Conservation (phyloP, 2,113 vertebrate genomes). For the Nothocercus julius region DNA sequence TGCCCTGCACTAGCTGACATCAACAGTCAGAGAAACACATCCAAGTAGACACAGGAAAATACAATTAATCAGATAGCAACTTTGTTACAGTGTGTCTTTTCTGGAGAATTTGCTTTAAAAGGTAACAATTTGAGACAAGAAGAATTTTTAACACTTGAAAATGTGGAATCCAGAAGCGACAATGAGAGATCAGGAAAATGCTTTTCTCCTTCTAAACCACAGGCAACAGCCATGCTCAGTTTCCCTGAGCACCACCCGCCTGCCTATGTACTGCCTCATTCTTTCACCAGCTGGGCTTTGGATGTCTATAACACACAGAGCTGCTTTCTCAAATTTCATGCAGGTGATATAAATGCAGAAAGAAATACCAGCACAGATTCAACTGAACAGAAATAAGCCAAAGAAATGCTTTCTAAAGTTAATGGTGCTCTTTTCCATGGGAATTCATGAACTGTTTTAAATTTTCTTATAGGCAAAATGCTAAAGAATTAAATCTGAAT, state of each 20-base stretch:
- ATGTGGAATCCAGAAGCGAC: background rate
- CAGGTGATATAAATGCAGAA: background rate
- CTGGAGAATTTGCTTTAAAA: background rate
- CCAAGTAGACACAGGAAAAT: background rate
- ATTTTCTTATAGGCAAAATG: background rate
- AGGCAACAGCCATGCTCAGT: background rate
- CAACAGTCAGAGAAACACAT: background rate
- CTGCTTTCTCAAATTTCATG: background rate
- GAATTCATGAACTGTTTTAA: background rate
- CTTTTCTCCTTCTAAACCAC: background rate
- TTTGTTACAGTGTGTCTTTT: background rate
- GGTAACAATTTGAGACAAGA: background rate
- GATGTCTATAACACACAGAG: background rate
- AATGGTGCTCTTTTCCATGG: background rate
- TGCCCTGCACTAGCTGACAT: background rate
- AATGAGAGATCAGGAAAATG: background rate
- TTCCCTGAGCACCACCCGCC: background rate
- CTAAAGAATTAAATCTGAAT: background rate
- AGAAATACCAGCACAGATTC: background rate
- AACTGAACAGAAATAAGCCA: background rate
- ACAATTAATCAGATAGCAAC: background rate
- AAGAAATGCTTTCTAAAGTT: background rate
- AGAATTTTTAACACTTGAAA: background rate
- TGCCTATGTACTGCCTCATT: background rate
- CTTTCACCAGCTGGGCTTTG: background rate